phyloP scores from a whole-genome alignment of 2,888 invertebrate genomes.

The Emmelina monodactyla region DNA sequence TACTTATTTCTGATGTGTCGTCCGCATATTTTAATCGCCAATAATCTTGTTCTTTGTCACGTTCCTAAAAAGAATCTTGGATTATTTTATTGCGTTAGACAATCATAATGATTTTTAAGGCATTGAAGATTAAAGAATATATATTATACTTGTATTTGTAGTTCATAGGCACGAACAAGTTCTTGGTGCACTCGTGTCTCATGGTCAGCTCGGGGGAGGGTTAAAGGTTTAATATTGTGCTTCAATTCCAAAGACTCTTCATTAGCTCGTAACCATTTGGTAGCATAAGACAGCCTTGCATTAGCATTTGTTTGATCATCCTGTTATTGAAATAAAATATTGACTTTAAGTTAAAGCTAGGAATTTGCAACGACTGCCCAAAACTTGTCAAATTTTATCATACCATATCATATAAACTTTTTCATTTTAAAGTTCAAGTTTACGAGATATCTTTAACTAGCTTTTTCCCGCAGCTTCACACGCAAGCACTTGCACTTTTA shows the following conservation, averaged over 20 bases:
- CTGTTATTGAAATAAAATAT: conserved; percentile 18
- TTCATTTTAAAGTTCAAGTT: no score
- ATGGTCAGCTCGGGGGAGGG: conserved; percentile 26
- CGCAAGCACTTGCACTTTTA: no score
- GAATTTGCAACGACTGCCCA: not conserved
- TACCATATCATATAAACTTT: no score
- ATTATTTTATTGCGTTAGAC: no score
- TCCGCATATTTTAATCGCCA: conserved; percentile 54
- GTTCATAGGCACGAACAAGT: conserved; percentile 31
- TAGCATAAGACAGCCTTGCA: conserved; percentile 35
- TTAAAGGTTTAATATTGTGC: conserved; percentile 20
- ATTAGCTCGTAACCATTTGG: conserved; percentile 43
- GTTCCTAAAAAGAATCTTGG: conserved; percentile 73
- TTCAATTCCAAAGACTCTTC: conserved; percentile 35
- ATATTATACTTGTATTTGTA: conserved; percentile 35
- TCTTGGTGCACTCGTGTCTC: conserved; percentile 43
- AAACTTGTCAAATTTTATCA: conserved; percentile 10
- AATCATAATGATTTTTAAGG: no score
- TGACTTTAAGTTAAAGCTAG: conserved; percentile 6
- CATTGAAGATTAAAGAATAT: no score
- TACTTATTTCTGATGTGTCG: conserved; percentile 30
- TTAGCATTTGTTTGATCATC: conserved; percentile 35
- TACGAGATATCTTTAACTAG: no score
- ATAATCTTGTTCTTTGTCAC: conserved; percentile 68
- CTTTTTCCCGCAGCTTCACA: no score